Evolutionary conservation across 2,888 invertebrate species (phyloP), one percentile per base, ranked within the genome.

Genomic region (Archaeoteleia sp.): DNA sequence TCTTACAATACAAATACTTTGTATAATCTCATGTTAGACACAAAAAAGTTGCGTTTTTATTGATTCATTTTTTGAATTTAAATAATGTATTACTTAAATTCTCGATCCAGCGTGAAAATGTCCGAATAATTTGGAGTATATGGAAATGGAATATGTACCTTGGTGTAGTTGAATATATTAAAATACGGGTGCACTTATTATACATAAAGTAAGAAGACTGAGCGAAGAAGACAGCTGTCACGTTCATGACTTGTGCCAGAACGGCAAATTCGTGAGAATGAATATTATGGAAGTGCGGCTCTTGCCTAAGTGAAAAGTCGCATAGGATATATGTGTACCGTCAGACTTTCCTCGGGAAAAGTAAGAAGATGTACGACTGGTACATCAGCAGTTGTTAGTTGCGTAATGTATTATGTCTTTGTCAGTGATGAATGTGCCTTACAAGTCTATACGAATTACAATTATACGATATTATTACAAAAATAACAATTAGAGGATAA

Each of bases 101-200:
- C n/a, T n/a, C n/a, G n/a, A n/a, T n/a, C n/a, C n/a, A n/a, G n/a
- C n/a, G n/a, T n/a, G n/a, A n/a, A 9, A 42, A 39, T 39, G 49
- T 49, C 67, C 58, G 42, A 60, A 54, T 51, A 54, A 60, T 67
- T 67, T 61, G 39, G 55, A 39, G 49, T 15, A 32, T 23, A 23
- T 35, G 53, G 48, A 46, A 66, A 53, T 53, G 58, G 53, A 53
- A 58, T 20, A 48, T 37, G n/a, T 34, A 6, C 29, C 46, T 7
- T 4, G 7, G 23, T 7, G 7, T 23, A 23, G 23, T 60, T 48
- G 43, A 60, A 51, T 49, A 34, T 53, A 53, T 67, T 67, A 62
- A 62, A 62, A 62, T 67, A 67, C 57, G 48, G 37, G 61, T 49
- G 53, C 49, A 48, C 58, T 67, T 62, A 67, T 67, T 57, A 62